Conservation (phyloP, 2,888 invertebrate genomes). For the Dolomedes plantarius region DNA sequence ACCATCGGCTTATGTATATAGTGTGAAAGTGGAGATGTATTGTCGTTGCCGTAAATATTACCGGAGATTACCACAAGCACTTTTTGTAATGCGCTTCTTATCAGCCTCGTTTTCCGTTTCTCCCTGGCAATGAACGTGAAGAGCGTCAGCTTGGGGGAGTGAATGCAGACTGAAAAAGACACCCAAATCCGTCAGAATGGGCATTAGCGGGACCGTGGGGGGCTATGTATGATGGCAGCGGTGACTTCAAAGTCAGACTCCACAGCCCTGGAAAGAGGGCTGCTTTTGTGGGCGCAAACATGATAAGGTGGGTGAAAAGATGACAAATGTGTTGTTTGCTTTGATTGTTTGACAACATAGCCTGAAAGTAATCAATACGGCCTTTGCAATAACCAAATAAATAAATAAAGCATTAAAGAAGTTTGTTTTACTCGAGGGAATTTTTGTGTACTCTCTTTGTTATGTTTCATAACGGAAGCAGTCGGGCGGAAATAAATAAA, state of each 20-base stretch:
- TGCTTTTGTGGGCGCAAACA: conserved; percentile 20
- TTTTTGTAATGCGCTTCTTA: not conserved
- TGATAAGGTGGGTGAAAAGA: conserved; percentile 20
- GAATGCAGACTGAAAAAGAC: conserved; percentile 11
- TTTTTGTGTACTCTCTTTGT: too few species aligned
- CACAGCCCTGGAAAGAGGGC: conserved; percentile 10
- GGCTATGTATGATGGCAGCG: not conserved
- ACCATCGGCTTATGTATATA: too few species aligned
- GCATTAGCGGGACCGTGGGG: not conserved
- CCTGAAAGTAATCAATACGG: too few species aligned
- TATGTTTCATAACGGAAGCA: too few species aligned
- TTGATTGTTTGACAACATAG: conserved; percentile 30
- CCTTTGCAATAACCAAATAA: too few species aligned
- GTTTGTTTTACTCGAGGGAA: too few species aligned
- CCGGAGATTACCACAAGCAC: too few species aligned
- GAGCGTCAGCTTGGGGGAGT: not conserved
- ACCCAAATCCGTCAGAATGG: not conserved
- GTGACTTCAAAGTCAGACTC: conserved; percentile 21
- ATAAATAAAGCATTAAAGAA: too few species aligned
- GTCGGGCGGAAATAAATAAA: too few species aligned
- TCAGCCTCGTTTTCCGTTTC: not conserved
- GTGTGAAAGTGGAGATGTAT: too few species aligned
- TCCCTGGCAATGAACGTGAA: not conserved
- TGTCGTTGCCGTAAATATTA: too few species aligned
- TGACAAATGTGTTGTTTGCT: conserved; percentile 20